A percentile compares a stretch with the other conserved stretches of the same genome.
Evolutionary conservation across 2,797 vertebrate genomes (phyloP).

Genomic region (Choloepus didactylus): DNA sequence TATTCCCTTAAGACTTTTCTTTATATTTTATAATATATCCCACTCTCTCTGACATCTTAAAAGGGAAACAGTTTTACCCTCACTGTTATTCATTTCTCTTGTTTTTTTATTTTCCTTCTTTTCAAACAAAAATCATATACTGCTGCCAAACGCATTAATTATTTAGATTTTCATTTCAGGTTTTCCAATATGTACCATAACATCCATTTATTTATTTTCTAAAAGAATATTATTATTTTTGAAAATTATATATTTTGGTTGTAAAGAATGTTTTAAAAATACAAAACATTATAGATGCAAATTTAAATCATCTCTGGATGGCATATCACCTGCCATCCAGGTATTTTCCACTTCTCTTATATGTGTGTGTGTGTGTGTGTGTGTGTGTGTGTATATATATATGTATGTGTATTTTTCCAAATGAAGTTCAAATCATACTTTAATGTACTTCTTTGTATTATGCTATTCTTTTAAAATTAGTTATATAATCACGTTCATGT

Average conservation of each 20-base stretch:
- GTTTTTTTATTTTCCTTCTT: background rate
- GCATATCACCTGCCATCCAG: background rate
- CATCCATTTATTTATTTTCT: background rate
- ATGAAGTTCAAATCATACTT: background rate
- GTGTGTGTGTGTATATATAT: too few species aligned
- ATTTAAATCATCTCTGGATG: constrained; percentile 5
- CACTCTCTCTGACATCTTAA: constrained; percentile 19
- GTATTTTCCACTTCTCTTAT: background rate
- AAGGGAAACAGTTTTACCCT: background rate
- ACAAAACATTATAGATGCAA: background rate
- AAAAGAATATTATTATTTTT: background rate
- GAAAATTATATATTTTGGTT: background rate
- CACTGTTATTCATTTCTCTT: background rate
- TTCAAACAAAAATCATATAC: background rate
- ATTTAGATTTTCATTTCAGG: constrained; percentile 42
- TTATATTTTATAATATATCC: background rate
- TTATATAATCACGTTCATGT: background rate
- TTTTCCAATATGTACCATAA: background rate
- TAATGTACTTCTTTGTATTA: background rate
- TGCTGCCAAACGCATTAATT: background rate
- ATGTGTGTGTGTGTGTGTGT: background rate
- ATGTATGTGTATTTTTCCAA: background rate
- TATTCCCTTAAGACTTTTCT: background rate
- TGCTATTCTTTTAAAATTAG: too few species aligned
- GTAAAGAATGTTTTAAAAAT: background rate